These are phyloP conservation scores for Bombus fervidus DNA, from an alignment of 1,140 invertebrate genomes.

Conservation along the genomic window DNA sequence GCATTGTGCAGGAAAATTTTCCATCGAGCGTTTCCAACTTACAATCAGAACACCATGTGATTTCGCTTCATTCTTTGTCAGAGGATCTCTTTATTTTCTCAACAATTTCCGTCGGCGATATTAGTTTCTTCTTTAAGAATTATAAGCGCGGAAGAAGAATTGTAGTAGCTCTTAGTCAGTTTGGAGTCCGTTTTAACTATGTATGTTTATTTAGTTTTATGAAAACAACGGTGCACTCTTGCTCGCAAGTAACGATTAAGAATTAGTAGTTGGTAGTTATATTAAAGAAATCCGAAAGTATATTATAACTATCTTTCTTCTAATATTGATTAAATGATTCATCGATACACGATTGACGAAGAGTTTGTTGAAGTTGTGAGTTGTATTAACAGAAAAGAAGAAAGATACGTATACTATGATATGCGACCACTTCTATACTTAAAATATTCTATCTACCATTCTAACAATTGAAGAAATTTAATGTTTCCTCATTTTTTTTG, in stretches of 20 bases:
- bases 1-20: background rate
- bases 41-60: background rate
- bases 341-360: too few species aligned
- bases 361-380: too few species aligned
- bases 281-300: background rate
- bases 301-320: background rate
- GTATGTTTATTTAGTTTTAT: background rate
- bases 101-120: background rate
- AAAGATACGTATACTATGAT: too few species aligned
- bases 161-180: slow-evolving; percentile 1
- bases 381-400: background rate
- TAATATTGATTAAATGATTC: too few species aligned
- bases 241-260: background rate
- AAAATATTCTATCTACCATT: too few species aligned
- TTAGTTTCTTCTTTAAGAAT: background rate
- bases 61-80: background rate
- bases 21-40: too few species aligned
- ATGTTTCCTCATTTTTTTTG: too few species aligned
- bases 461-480: too few species aligned
- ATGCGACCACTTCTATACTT: background rate
- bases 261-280: background rate
- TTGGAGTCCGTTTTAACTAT: too few species aligned
- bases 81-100: background rate
- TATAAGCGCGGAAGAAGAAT: background rate
- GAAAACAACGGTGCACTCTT: background rate